A percentile compares a stretch with the other conserved stretches of the same genome.
Conservation (phyloP, 2,797 vertebrate genomes). For the Peromyscus attwateri region DNA sequence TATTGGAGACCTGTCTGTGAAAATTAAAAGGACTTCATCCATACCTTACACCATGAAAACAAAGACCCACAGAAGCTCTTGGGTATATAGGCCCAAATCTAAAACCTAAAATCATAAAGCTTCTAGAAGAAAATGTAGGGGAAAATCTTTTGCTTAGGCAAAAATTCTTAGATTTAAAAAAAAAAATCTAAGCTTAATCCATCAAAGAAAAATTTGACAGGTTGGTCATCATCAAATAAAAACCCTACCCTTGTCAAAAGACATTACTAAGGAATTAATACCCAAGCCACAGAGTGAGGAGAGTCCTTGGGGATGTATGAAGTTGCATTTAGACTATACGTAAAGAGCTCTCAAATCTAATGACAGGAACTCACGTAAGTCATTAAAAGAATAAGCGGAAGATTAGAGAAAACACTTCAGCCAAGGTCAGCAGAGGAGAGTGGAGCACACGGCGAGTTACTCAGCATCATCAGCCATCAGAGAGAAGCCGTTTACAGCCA, state of each 20-base stretch:
- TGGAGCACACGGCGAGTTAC: no score
- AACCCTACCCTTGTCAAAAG: background rate
- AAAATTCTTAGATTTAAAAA: background rate
- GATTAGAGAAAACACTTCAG: background rate
- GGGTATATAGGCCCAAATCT: background rate
- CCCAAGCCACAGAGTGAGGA: background rate
- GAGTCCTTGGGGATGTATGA: constrained; percentile 25
- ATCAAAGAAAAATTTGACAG: background rate
- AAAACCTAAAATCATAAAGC: background rate
- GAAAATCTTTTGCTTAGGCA: background rate
- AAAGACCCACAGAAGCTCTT: background rate
- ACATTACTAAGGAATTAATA: constrained; percentile 1
- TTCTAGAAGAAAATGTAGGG: background rate
- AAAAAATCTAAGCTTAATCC: background rate
- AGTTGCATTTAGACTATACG: background rate
- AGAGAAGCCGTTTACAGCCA: background rate
- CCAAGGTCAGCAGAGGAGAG: background rate
- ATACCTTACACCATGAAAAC: background rate
- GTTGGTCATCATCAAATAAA: background rate
- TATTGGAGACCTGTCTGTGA: background rate
- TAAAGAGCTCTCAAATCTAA: background rate
- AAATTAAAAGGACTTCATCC: background rate
- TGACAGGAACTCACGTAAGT: background rate
- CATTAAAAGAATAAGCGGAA: background rate
- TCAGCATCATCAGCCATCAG: background rate